Evolutionary conservation across 2,888 invertebrate genomes (phyloP), one percentile per base, ranked within the genome.

Genomic region (Cerastis leucographa): DNA sequence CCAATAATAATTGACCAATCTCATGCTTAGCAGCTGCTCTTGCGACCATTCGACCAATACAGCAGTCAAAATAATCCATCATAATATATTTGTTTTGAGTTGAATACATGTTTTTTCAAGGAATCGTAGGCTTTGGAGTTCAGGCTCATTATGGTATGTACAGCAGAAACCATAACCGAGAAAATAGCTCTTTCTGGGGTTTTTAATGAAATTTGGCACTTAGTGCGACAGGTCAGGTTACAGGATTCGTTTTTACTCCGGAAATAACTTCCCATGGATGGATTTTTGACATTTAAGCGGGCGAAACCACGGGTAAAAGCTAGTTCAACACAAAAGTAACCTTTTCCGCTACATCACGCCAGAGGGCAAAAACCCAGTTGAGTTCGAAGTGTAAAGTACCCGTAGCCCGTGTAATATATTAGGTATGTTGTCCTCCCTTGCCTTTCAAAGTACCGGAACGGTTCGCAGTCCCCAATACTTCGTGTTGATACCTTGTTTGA

Each of bases 401-500:
- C 65, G 61, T 51, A 51, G 59, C 19, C 64, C 73, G 35, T 73
- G 54, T 69, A 74, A 81, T 81, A 75, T 71, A 74, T 64, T 14
- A 42, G 42, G 44, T 51, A 66, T 61, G 51, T 71, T 75, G 62
- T 56, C 65, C 68, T 49, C 35, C 65, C 61, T 74, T 67, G 44
- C 81, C 67, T 75, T 64, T 81, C 61, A 71, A 81, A 82, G 70
- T 82, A 81, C 76, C 85, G 85, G 83, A 82, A 81, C 76, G 85
- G 74, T 40, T 74, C 74, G 19, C 46, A 74, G 54, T 69, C 56
- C 74, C 69, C 54, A 46, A 74, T 81, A 69, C 68, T 65, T 59
- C 29, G 42, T 68, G n/a, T 59, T 68, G 54, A 46, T 80, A 84
- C 78, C 66, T 46, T 65, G 29, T 67, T 66, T 35, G 46, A 80